Evolutionary conservation across 2,113 vertebrate genomes (phyloP), one percentile per base, ranked within the genome.

Genomic region (Podilymbus podiceps): DNA sequence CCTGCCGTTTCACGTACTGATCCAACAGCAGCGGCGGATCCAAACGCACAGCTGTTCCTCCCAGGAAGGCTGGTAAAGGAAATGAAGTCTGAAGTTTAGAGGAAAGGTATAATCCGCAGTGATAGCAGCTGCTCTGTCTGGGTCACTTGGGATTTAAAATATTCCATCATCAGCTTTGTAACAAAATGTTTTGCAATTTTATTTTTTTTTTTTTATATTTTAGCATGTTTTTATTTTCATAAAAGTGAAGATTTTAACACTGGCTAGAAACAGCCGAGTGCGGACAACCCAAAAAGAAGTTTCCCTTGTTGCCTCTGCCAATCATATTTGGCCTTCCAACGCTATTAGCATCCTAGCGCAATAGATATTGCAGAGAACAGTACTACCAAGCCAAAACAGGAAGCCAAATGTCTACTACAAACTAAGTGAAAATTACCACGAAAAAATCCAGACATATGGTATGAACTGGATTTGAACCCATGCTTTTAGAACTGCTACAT

Each of bases 1-100:
- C 94, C 95, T 97, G 93, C 94, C 22, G n/a, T 25, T 72, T 24
- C 88, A 38, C 72, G 81, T 8, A 6, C 15, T 2, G 93, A 77
- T 95, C 93, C 94, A 91, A 88, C 42, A 84, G 93, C 94, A 53
- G 95, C 84, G 16, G 58, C 5, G 81, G 71, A 67, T 97, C 95
- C 95, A 95, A 82, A 56, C 0, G 76, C 93, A 8, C 97, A 96
- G 97, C 96, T 97, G 96, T 87, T 96, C 92, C 92, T 97, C 94
- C 90, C 93, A 88, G 95, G 53, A 93, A 95, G 94, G 24, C 52
- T 62, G 94, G 60, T 16, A 92, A 30, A 97, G 95, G 97, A 97
- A 97, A 95, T 96, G 96, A 96, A 93, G 92, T 46, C 96, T 96
- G 97, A 88, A 88, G 96, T 85, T 42, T 56, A 89, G 95, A 96